phyloP scores from a whole-genome alignment of 1,140 invertebrate genomes.

The Ceratina japonica region DNA sequence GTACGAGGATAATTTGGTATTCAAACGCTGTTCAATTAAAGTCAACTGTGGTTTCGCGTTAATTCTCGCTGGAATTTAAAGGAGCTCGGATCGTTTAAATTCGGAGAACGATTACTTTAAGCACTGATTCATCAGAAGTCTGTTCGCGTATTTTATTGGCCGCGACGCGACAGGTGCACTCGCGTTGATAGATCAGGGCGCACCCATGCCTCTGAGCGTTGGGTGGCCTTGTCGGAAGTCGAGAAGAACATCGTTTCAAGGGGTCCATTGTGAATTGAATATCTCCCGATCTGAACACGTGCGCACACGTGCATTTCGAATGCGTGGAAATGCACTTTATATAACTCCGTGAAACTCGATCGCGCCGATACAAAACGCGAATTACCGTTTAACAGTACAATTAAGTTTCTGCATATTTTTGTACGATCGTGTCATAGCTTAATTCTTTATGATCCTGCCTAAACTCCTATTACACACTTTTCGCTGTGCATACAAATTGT shows the following conservation, averaged over 20 bases:
- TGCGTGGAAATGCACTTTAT: background rate
- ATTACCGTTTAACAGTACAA: background rate
- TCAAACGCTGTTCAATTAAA: background rate
- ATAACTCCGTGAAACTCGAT: background rate
- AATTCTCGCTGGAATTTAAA: too few relatives aligned
- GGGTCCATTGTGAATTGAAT: constrained; percentile 1
- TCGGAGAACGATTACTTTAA: too few relatives aligned
- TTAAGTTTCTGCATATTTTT: background rate
- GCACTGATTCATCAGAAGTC: too few relatives aligned
- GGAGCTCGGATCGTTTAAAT: too few relatives aligned
- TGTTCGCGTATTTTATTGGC: background rate
- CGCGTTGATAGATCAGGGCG: background rate
- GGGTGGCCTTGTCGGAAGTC: constrained; percentile 4
- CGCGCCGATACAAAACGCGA: background rate
- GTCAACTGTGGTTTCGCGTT: too few relatives aligned
- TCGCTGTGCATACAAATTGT: too few relatives aligned
- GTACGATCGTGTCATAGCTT: background rate
- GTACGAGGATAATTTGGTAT: too few relatives aligned
- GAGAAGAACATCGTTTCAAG: constrained; percentile 11
- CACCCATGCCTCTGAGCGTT: background rate
- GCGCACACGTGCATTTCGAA: constrained; percentile 3
- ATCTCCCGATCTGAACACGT: constrained; percentile 11
- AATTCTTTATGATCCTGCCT: background rate
- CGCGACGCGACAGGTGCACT: constrained; percentile 47
- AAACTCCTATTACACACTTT: too few relatives aligned